A percentile compares a stretch with the other conserved stretches of the same genome.
Conservation (phyloP, 2,888 invertebrate species). For the Athalia rosae region DNA sequence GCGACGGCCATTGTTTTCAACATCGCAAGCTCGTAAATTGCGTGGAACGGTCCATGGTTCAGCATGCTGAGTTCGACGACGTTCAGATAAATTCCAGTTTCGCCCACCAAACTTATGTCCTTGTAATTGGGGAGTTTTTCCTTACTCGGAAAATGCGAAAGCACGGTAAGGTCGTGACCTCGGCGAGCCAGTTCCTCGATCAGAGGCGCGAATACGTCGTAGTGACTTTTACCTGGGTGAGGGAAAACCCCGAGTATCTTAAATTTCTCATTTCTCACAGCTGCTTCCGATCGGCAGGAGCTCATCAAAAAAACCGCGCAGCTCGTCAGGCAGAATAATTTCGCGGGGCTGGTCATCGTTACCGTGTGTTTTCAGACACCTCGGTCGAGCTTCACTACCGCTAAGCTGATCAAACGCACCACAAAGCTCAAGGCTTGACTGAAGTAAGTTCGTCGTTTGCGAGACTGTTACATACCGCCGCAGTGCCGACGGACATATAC, state of each 20-base stretch:
- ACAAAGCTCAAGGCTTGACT: constrained; percentile 33
- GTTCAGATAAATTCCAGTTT: constrained; percentile 58
- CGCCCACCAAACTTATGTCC: constrained; percentile 76
- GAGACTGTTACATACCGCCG: constrained; percentile 1
- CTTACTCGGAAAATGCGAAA: constrained; percentile 78
- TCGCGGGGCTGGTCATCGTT: not conserved
- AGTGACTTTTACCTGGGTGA: constrained; percentile 83
- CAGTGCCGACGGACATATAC: not conserved
- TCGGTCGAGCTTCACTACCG: not conserved
- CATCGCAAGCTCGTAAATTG: constrained; percentile 55
- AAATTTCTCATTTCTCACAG: constrained; percentile 56
- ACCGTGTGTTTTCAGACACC: not conserved
- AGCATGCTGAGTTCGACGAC: constrained; percentile 54
- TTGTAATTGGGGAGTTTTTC: constrained; percentile 76
- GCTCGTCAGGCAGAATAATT: constrained; percentile 19
- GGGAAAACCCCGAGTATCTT: constrained; percentile 81
- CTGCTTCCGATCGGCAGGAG: constrained; percentile 1
- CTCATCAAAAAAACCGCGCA: not conserved
- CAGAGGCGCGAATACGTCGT: constrained; percentile 78
- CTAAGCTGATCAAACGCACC: not conserved
- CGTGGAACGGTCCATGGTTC: not conserved
- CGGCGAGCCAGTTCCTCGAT: constrained; percentile 77
- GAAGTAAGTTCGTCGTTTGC: constrained; percentile 9
- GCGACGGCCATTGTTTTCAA: constrained; percentile 65
- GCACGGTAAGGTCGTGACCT: constrained; percentile 82